Conservation (phyloP, 1,140 invertebrate species). For the Heliconius himera region DNA sequence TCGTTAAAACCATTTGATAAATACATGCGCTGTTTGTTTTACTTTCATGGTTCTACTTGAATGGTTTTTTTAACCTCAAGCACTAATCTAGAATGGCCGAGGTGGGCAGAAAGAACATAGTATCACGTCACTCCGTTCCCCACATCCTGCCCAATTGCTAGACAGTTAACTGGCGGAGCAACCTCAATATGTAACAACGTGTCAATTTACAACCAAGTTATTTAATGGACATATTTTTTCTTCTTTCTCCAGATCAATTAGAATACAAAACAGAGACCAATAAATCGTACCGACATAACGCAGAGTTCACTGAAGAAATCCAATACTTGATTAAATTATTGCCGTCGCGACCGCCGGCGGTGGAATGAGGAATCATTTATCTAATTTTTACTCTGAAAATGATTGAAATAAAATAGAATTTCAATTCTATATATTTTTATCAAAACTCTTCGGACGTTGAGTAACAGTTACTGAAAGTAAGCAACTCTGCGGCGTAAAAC, state of each 20-base stretch:
- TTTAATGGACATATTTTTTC: neutral
- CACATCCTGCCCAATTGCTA: too few species aligned
- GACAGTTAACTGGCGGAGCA: too few species aligned
- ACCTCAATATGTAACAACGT: too few species aligned
- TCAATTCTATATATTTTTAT: neutral
- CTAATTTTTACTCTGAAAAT: neutral
- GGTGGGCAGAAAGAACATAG: neutral
- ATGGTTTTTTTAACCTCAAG: neutral
- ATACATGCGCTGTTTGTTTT: neutral
- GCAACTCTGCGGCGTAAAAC: too few species aligned
- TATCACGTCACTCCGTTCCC: too few species aligned
- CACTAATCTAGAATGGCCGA: too few species aligned
- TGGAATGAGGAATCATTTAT: neutral
- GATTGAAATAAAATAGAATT: neutral
- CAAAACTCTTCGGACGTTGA: too few species aligned
- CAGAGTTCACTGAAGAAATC: conserved; percentile 6
- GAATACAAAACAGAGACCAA: neutral
- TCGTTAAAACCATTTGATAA: neutral
- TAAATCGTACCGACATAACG: neutral
- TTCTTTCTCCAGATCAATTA: neutral
- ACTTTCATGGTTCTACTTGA: neutral
- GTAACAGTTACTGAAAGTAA: too few species aligned
- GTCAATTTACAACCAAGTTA: too few species aligned
- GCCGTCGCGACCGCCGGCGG: neutral
- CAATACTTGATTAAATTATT: conserved; percentile 11